A percentile compares a stretch with the other conserved stretches of the same genome.
Conservation (phyloP, 2,113 vertebrate species). For the Hippoglossus stenolepis region DNA sequence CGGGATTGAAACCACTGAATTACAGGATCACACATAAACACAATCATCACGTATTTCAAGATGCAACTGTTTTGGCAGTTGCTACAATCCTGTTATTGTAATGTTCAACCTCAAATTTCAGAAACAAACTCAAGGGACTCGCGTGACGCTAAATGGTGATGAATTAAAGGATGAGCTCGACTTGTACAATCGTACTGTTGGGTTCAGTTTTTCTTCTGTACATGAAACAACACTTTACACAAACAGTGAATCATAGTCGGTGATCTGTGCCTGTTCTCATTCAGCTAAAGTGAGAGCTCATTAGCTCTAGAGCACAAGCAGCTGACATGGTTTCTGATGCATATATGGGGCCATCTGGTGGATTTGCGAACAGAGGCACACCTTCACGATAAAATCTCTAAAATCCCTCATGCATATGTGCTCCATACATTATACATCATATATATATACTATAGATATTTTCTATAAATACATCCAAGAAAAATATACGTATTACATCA, state of each 20-base stretch:
- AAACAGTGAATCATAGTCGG: conserved; percentile 7
- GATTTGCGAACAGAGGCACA: conserved; percentile 25
- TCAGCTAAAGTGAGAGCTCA: conserved; percentile 4
- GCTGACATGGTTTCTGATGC: conserved; percentile 19
- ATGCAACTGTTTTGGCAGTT: neutral
- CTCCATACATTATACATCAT: conserved; percentile 10
- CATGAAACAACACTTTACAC: conserved; percentile 22
- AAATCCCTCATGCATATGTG: conserved; percentile 32
- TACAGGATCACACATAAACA: conserved; percentile 1
- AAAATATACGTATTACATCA: conserved; percentile 46
- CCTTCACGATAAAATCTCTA: conserved; percentile 20
- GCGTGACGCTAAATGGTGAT: neutral
- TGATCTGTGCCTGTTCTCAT: neutral
- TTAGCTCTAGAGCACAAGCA: conserved; percentile 28
- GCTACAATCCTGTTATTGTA: conserved; percentile 8
- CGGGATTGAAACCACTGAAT: conserved; percentile 9
- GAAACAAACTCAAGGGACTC: neutral
- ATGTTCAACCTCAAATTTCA: neutral
- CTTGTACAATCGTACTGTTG: conserved; percentile 26
- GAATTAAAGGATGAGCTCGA: neutral
- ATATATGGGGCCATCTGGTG: conserved; percentile 39
- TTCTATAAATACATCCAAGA: conserved; percentile 43
- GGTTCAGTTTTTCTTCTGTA: neutral
- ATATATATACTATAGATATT: conserved; percentile 17
- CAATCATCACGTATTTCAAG: neutral